Conservation (phyloP, 1,140 invertebrate genomes). For the Scaptomyza pallida region DNA sequence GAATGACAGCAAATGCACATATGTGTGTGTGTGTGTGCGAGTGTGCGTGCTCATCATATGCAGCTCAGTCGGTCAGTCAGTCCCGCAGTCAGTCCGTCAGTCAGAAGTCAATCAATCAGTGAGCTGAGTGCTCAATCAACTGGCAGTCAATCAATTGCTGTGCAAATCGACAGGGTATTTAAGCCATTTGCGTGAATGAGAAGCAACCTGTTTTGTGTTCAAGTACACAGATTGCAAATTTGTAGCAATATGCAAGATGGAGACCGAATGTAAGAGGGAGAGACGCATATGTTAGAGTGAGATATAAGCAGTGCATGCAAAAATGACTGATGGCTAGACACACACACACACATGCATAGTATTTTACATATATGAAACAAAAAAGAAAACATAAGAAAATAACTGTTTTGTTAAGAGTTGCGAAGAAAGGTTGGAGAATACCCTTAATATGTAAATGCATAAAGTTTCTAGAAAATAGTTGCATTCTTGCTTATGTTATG, state of each 20-base stretch:
- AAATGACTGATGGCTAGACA: too few relatives aligned
- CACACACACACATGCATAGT: too few relatives aligned
- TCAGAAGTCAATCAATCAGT: slow-evolving; percentile 13
- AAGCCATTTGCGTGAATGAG: slow-evolving; percentile 42
- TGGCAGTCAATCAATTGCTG: background rate
- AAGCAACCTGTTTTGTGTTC: background rate
- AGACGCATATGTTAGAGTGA: background rate
- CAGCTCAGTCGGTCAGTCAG: slow-evolving; percentile 8
- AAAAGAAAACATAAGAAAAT: too few relatives aligned
- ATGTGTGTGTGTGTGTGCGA: too few relatives aligned
- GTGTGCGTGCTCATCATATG: slow-evolving; percentile 16
- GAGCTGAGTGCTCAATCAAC: slow-evolving; percentile 18
- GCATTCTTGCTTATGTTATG: too few relatives aligned
- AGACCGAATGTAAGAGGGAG: background rate
- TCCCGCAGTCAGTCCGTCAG: background rate
- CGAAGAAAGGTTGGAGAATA: too few relatives aligned
- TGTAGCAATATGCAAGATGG: background rate
- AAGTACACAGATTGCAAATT: background rate
- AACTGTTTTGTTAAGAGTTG: too few relatives aligned
- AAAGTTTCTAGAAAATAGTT: too few relatives aligned
- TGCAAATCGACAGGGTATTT: slow-evolving; percentile 17
- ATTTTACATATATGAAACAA: too few relatives aligned
- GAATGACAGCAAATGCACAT: slow-evolving; percentile 13
- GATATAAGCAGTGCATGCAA: too few relatives aligned
- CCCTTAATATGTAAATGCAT: too few relatives aligned